A percentile compares a stretch with the other conserved stretches of the same genome.
phyloP scores from a whole-genome alignment of 2,113 vertebrate species.

The Atrichornis clamosus region DNA sequence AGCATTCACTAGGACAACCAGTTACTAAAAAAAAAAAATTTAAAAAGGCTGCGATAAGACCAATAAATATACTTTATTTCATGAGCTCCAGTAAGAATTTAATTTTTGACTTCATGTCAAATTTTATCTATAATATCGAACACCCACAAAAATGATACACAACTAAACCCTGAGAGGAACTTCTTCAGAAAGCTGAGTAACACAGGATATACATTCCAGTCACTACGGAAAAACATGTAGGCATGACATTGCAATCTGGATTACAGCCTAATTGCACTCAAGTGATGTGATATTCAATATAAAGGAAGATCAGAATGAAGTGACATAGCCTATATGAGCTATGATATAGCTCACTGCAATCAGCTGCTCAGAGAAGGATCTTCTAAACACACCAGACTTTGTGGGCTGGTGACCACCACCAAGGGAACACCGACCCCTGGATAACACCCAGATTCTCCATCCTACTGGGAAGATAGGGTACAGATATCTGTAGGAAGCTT shows the following conservation, averaged over 20 bases:
- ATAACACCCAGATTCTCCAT: not conserved
- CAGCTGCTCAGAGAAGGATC: not conserved
- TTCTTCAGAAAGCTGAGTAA: not conserved
- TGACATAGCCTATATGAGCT: not conserved
- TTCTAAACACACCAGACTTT: not conserved
- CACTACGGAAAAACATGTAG: not conserved
- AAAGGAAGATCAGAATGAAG: not conserved
- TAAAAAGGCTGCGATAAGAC: not conserved
- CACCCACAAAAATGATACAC: not conserved
- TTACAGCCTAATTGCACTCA: not conserved
- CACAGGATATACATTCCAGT: not conserved
- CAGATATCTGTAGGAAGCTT: not conserved
- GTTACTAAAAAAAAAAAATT: not conserved
- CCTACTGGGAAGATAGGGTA: not conserved
- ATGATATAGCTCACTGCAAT: not conserved
- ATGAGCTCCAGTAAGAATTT: not conserved
- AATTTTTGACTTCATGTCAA: not conserved
- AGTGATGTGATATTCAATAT: not conserved
- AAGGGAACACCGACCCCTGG: not conserved
- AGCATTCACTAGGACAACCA: not conserved
- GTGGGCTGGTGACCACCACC: not conserved
- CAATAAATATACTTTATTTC: not conserved
- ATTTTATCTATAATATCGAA: not conserved
- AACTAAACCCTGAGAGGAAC: not conserved
- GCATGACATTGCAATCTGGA: not conserved